Evolutionary conservation across 2,888 invertebrate genomes (phyloP).

Genomic region (Mantis religiosa): DNA sequence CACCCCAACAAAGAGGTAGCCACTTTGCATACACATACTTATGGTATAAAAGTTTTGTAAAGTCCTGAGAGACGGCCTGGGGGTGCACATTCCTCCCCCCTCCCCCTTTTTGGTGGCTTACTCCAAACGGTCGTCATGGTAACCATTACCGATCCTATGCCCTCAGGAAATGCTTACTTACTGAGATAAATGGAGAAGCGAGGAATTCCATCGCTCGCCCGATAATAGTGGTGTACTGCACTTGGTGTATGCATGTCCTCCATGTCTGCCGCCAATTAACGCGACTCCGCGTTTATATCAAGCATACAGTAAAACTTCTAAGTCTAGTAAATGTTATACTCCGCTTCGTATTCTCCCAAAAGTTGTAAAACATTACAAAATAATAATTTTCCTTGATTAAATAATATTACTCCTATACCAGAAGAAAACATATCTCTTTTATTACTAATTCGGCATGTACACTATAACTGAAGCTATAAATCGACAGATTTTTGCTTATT

Average conservation of each 20-base stretch:
- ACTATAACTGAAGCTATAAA: no score
- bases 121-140: not conserved
- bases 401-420: no score
- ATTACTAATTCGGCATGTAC: no score
- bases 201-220: not conserved
- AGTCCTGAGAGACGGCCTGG: conserved; percentile 3
- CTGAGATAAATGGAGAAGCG: not conserved
- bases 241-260: not conserved
- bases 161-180: not conserved
- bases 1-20: not conserved
- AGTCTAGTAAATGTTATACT: no score
- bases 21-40: conserved; percentile 14
- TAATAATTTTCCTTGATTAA: no score
- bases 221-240: not conserved
- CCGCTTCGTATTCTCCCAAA: no score
- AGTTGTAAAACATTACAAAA: no score
- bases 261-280: not conserved
- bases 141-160: not conserved
- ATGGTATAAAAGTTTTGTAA: conserved; percentile 3
- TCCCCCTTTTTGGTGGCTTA: not conserved
- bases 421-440: no score
- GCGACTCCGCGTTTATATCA: not conserved
- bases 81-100: conserved; percentile 2
- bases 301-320: no score
- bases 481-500: no score